A percentile compares a stretch with the other conserved stretches of the same genome.
phyloP scores from a whole-genome alignment of 2,797 vertebrate genomes.

The Carduelis carduelis region DNA sequence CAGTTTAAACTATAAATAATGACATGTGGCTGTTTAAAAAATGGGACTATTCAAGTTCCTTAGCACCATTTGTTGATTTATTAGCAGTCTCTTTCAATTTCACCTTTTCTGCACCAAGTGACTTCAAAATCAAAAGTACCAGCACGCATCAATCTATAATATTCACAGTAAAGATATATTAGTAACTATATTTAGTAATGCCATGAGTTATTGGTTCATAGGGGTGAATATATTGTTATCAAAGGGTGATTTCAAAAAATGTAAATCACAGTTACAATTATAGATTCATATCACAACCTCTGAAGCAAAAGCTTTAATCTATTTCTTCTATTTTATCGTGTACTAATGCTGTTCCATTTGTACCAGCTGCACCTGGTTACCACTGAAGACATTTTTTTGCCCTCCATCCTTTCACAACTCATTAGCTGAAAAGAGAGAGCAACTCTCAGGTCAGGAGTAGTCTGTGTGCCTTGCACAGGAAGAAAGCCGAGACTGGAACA shows the following conservation, averaged over 20 bases:
- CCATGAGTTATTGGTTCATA: not conserved
- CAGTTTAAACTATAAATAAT: not conserved
- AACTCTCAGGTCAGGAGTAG: not conserved
- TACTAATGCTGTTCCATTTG: not conserved
- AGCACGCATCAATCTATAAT: not conserved
- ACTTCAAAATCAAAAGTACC: slow-evolving; percentile 9
- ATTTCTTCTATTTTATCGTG: not conserved
- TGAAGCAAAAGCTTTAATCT: not conserved
- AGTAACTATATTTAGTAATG: not conserved
- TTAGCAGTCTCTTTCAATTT: not conserved
- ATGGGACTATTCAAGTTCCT: not conserved
- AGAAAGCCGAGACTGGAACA: slow-evolving; percentile 52
- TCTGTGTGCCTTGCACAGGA: slow-evolving; percentile 31
- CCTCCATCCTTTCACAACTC: not conserved
- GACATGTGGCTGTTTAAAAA: not conserved
- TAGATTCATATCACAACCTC: not conserved
- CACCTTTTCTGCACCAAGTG: not conserved
- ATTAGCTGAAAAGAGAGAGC: not conserved
- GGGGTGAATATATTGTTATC: not conserved
- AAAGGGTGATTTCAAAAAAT: not conserved
- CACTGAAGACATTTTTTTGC: slow-evolving; percentile 7
- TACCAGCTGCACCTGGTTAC: not conserved
- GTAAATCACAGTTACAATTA: not conserved
- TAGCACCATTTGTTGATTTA: not conserved
- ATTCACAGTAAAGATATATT: not conserved